Evolutionary conservation across 2,888 invertebrate genomes (phyloP).

Genomic region (Candidula unifasciata): DNA sequence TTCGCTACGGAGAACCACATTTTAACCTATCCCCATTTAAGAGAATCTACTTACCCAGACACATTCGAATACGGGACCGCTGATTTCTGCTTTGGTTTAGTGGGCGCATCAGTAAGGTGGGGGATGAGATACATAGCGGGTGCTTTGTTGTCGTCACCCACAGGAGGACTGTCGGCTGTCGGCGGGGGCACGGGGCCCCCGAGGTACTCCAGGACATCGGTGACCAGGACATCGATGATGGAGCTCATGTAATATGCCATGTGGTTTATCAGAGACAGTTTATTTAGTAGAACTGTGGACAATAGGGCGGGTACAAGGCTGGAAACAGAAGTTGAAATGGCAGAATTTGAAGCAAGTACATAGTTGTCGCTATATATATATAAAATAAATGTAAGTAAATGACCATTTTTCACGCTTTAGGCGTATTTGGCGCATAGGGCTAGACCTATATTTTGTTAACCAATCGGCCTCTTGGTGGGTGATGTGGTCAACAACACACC

Average conservation of each 20-base stretch:
- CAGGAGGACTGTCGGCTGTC: neutral
- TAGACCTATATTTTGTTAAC: no score
- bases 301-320: neutral
- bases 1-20: neutral
- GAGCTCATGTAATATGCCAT: conserved; percentile 8
- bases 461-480: no score
- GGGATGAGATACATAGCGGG: neutral
- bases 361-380: no score
- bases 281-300: neutral
- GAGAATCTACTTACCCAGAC: neutral
- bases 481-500: no score
- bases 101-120: neutral
- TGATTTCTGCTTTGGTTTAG: neutral
- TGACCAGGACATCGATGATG: neutral
- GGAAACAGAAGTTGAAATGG: neutral
- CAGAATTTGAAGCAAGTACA: no score
- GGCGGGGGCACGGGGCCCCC: neutral
- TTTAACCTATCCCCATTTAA: neutral
- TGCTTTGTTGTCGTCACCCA: neutral
- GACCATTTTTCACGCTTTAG: no score
- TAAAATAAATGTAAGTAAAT: no score
- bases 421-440: no score
- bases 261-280: neutral
- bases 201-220: neutral
- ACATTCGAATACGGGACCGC: neutral